Base-by-base conservation (phyloP, 2,797 vertebrate genomes). In the Buphagus erythrorhynchus region DNA sequence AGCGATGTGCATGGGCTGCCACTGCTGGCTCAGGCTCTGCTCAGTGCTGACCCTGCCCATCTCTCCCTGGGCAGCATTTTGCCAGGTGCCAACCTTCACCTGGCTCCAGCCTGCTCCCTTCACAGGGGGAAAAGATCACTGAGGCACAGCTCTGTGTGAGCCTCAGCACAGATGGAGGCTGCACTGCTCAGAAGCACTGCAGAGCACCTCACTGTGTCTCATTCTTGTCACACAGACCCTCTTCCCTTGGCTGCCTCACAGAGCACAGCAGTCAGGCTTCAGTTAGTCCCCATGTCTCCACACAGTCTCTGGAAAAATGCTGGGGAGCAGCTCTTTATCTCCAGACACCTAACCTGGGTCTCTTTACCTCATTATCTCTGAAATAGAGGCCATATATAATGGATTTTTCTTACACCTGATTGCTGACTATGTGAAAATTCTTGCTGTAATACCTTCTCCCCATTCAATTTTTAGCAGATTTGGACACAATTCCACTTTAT, bases 1-100 rank as follows among this genome's bases (percentile, higher is more conserved):
- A 16, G 62, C 2, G 55, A 25, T 9, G 17, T 0, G 0, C 11
- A 1, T 1, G 9, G 22, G 13, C 8, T 52, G 49, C 22, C n/a
- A 11, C 25, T 4, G 1, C 40, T 28, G 57, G 29, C 36, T 45
- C 28, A 7, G 36, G 36, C 43, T 75, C 49, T 72, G 42, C 3
- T n/a, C 35, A 4, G 26, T 11, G 24, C 29, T 84, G 48, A 9
- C 7, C 19, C n/a, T 16, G 25, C 15, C 4, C 21, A 1, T 45
- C 83, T 90, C 46, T 68, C 43, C 72, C 31, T 25, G 52, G 31
- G 18, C 16, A 62, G 21, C 26, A 45, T 29, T 76, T 78, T 65
- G 38, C 49, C 58, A 68, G 45, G 38, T 78, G 74, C 25, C 25
- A 57, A 1, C 28, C 19, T 28, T 81, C 8, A 17, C 29, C 16